Percentiles rank a stretch among this genome's conserved stretches.
Conservation (phyloP, 2,888 invertebrate genomes). For the Caenorhabditis panamensis region DNA sequence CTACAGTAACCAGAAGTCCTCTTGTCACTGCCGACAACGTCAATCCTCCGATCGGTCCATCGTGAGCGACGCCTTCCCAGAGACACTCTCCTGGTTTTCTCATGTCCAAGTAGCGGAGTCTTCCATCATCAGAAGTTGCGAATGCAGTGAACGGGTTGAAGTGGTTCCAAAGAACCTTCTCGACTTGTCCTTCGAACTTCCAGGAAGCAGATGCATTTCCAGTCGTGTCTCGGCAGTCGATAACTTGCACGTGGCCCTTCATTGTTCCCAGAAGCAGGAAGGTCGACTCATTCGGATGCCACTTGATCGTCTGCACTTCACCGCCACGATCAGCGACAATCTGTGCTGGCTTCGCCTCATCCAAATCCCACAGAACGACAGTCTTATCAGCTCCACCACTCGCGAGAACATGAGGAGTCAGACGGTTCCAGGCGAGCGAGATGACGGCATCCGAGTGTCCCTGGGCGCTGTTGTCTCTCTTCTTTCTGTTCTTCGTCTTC, state of each 20-base stretch:
- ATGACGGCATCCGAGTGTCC: constrained; percentile 93
- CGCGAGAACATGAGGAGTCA: constrained; percentile 86
- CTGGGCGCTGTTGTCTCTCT: constrained; percentile 74
- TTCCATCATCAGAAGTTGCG: constrained; percentile 82
- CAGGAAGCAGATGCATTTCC: constrained; percentile 83
- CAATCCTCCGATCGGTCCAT: constrained; percentile 71
- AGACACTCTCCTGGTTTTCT: constrained; percentile 70
- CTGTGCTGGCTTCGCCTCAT: constrained; percentile 87
- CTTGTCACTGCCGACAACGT: constrained; percentile 68
- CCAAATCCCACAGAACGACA: constrained; percentile 93
- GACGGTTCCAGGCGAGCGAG: constrained; percentile 91
- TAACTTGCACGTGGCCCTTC: constrained; percentile 84
- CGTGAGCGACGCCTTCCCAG: constrained; percentile 71
- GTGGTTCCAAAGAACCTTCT: constrained; percentile 90
- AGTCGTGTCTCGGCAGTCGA: constrained; percentile 69
- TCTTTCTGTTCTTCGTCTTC: constrained; percentile 62
- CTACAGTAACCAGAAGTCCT: constrained; percentile 74
- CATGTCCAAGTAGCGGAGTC: constrained; percentile 75
- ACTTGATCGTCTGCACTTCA: constrained; percentile 86
- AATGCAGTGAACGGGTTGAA: constrained; percentile 89
- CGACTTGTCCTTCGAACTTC: constrained; percentile 89
- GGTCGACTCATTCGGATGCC: constrained; percentile 90
- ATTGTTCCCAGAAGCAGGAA: constrained; percentile 90
- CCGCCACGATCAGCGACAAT: constrained; percentile 58
- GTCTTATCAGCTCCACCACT: constrained; percentile 92